A percentile compares a stretch with the other conserved stretches of the same genome.
These are phyloP conservation scores for Trialeurodes vaporariorum DNA, from an alignment of 1,140 invertebrate species.

Conservation along the genomic window DNA sequence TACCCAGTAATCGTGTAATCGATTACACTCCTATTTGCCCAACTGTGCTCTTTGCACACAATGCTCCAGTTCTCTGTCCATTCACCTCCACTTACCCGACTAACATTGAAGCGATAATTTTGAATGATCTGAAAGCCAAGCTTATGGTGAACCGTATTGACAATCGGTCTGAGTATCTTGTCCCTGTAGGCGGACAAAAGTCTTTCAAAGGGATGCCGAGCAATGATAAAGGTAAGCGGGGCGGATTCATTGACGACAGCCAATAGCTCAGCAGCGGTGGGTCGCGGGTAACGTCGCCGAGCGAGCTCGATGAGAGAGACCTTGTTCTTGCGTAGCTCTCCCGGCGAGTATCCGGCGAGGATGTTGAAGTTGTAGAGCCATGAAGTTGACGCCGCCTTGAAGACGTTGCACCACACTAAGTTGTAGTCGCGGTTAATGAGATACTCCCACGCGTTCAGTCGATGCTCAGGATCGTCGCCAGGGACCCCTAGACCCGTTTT, in stretches of 20 bases:
- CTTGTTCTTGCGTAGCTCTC: conserved; percentile 27
- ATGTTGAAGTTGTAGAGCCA: conserved; percentile 41
- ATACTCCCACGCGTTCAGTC: conserved; percentile 70
- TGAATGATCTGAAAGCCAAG: conserved; percentile 60
- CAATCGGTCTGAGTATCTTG: conserved; percentile 44
- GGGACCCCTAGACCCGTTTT: conserved; percentile 23
- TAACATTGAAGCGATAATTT: conserved; percentile 44
- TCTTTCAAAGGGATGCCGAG: conserved; percentile 51
- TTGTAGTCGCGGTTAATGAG: conserved; percentile 65
- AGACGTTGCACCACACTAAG: conserved; percentile 57
- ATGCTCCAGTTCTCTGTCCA: no score
- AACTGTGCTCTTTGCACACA: no score
- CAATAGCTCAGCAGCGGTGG: conserved; percentile 49
- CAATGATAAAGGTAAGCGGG: conserved; percentile 38
- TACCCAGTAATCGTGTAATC: no score
- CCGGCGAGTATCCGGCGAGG: conserved; percentile 32
- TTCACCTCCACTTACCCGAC: not conserved
- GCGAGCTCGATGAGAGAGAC: conserved; percentile 40
- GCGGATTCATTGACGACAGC: conserved; percentile 49
- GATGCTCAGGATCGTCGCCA: conserved; percentile 51
- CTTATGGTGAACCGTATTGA: conserved; percentile 69
- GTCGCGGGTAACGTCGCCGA: conserved; percentile 60
- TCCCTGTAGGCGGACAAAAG: conserved; percentile 50
- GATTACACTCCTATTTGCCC: no score
- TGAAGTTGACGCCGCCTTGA: conserved; percentile 42